Evolutionary conservation across 2,797 vertebrate genomes (phyloP), one percentile per base, ranked within the genome.

Genomic region (Carcharodon carcharias): DNA sequence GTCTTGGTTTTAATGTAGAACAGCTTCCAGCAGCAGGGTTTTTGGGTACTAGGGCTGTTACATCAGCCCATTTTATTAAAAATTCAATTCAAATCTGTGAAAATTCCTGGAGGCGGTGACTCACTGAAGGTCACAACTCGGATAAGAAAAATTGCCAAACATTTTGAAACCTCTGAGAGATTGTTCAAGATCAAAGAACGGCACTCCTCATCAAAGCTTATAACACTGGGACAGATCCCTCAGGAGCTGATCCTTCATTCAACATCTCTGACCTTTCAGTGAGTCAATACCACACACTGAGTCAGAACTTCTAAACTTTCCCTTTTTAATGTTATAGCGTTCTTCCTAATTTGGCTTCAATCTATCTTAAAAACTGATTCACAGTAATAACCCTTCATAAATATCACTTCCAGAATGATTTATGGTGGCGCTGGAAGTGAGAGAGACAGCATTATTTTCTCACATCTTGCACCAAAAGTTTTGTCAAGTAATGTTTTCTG

Each of bases 261-360:
- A 73, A 73, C 40, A 54, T 50, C 45, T 45, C 45, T 95, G 93
- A 73, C 67, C 93, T 95, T 71, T 50, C 65, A 73, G 67, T 54
- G 26, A 73, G 45, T 18, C 67, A 71, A 14, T 69, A 73, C 67
- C 67, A 54, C 26, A 69, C 65, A 95, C 40, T 95, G 93, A 95
- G 93, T 69, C 61, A 93, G 28, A 95, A 35, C 23, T 61, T 93
- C 18, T 93, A 35, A 65, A 35, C 21, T 95, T 69, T 54, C 45
- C 54, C 45, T 95, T 45, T 35, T 28, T 8, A 6, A 14, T 58
- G 54, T 58, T 31, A 91, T 91, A 61, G 26, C 31, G 26, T 11
- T 73, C 67, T 95, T 35, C 40, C 93, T 54, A 95, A 95, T 56
- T 56, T 95, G 93, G 93, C 71, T 73, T 8, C 11, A 50, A 71